Evolutionary conservation across 2,888 invertebrate genomes (phyloP).

Genomic region (Hirtodrosophila alboralis): DNA sequence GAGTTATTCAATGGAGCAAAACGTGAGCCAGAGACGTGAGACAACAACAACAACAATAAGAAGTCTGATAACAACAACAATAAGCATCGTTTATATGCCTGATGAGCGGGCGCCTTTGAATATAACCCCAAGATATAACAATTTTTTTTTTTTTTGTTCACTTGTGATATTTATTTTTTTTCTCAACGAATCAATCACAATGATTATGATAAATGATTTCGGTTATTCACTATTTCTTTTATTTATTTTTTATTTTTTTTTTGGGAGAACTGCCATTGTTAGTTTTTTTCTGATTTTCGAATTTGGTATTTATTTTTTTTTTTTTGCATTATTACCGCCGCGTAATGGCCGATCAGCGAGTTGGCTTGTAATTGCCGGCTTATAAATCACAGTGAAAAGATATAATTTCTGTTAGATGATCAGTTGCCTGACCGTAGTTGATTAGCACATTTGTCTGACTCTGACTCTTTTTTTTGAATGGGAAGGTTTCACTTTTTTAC

Average conservation of each 20-base stretch:
- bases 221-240: constrained; percentile 67
- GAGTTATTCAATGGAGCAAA: constrained; percentile 73
- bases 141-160: constrained; percentile 47
- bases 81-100: constrained; percentile 73
- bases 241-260: too few species aligned
- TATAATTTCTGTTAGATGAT: constrained; percentile 71
- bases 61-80: constrained; percentile 37
- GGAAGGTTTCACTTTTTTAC: constrained; percentile 69
- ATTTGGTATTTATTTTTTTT: constrained; percentile 11
- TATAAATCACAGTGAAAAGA: constrained; percentile 76
- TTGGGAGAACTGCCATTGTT: constrained; percentile 56
- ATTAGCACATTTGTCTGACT: constrained; percentile 72
- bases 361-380: constrained; percentile 70
- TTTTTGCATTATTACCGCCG: constrained; percentile 72
- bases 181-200: constrained; percentile 81
- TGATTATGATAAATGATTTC: constrained; percentile 83
- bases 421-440: constrained; percentile 50
- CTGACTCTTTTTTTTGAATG: too few species aligned
- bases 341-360: constrained; percentile 71
- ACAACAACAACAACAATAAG: constrained; percentile 49
- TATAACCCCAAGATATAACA: constrained; percentile 48
- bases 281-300: constrained; percentile 23
- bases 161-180: constrained; percentile 71
- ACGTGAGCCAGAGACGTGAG: constrained; percentile 76
- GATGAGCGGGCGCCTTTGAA: constrained; percentile 77